phyloP scores from a whole-genome alignment of 2,888 invertebrate genomes.

The Drymonia ruficornis region DNA sequence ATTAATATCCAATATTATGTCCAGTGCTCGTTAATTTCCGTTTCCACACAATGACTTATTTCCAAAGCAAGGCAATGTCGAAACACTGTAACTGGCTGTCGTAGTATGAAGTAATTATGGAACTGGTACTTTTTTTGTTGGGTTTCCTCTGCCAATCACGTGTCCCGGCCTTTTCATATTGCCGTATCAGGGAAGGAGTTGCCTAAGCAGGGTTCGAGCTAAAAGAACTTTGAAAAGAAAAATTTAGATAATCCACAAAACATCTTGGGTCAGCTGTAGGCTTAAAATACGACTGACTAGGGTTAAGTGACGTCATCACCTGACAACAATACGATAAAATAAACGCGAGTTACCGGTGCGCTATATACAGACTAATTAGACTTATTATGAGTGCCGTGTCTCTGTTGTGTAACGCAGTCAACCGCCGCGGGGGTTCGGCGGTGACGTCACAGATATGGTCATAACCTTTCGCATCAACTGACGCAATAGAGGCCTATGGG shows the following conservation, averaged over 20 bases:
- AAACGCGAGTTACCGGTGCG: not conserved
- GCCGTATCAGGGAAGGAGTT: not conserved
- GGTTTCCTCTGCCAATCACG: conserved; percentile 2
- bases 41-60: not conserved
- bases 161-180: not conserved
- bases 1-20: not conserved
- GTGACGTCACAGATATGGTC: not conserved
- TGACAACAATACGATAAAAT: not conserved
- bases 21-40: not conserved
- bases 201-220: not conserved
- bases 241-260: no score
- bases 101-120: conserved; percentile 2
- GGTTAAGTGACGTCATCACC: not conserved
- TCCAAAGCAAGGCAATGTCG: not conserved
- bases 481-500: not conserved
- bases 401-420: not conserved
- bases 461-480: not conserved
- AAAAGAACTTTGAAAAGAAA: not conserved
- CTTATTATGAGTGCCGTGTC: not conserved
- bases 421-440: not conserved
- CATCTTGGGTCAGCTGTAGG: no score
- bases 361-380: not conserved
- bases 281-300: no score
- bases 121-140: not conserved
- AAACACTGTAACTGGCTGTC: not conserved